A percentile compares a stretch with the other conserved stretches of the same genome.
phyloP scores from a whole-genome alignment of 2,113 vertebrate species.

The Oceanites oceanicus region DNA sequence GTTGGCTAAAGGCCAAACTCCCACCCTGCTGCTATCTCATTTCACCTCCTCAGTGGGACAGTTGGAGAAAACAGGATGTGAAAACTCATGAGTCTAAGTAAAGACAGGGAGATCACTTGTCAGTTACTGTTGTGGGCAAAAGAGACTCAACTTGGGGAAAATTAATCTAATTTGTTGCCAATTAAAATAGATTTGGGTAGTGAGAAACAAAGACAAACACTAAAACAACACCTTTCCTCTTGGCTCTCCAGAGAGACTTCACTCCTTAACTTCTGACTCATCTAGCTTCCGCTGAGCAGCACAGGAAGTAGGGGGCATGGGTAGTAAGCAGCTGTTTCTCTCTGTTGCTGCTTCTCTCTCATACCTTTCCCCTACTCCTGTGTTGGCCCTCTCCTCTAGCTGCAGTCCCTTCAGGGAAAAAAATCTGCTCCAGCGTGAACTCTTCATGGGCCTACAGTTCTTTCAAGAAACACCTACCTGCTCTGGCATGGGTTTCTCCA shows the following conservation, averaged over 20 bases:
- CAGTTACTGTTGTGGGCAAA: neutral
- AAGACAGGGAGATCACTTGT: neutral
- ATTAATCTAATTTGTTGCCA: neutral
- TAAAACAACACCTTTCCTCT: neutral
- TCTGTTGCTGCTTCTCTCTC: neutral
- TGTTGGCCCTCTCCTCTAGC: neutral
- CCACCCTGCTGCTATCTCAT: neutral
- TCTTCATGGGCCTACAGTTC: neutral
- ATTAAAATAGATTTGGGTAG: neutral
- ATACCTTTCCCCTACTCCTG: neutral
- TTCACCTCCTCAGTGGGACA: neutral
- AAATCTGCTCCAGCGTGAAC: neutral
- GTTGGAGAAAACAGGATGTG: neutral
- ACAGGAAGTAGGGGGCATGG: fast-evolving
- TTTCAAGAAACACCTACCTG: neutral
- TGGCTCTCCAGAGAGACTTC: neutral
- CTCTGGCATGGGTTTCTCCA: neutral
- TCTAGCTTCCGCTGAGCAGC: fast-evolving
- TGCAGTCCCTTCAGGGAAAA: neutral
- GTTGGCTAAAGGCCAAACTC: neutral
- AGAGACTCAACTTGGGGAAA: neutral
- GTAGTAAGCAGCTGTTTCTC: neutral
- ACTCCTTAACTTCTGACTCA: neutral
- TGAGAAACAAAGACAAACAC: neutral
- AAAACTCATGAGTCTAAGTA: neutral